Conservation (phyloP, 2,888 invertebrate genomes). For the Reticulitermes lucifugus region DNA sequence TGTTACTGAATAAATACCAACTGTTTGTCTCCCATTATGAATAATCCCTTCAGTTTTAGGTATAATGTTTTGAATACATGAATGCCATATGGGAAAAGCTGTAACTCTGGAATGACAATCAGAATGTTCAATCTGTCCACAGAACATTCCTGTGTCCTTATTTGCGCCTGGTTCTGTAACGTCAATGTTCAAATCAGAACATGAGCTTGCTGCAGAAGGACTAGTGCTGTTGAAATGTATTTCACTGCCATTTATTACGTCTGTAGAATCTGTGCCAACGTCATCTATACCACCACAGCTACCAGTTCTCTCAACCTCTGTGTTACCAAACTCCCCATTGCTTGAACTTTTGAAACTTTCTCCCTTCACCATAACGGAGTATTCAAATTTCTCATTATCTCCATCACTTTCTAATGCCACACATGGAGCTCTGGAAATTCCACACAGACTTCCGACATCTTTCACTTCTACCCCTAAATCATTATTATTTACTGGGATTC, state of each 20-base stretch:
- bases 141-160: background rate
- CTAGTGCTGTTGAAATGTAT: background rate
- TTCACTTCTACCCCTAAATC: background rate
- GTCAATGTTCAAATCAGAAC: slow-evolving; percentile 3
- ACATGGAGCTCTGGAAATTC: background rate
- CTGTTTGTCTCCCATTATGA: background rate
- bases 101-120: background rate
- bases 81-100: background rate
- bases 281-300: slow-evolving; percentile 4
- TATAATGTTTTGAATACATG: slow-evolving; percentile 1
- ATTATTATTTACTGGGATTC: slow-evolving; percentile 10
- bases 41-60: background rate
- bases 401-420: background rate
- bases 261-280: slow-evolving; percentile 13
- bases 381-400: slow-evolving; percentile 1
- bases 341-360: background rate
- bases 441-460: background rate
- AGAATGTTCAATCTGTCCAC: background rate
- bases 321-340: background rate
- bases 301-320: background rate
- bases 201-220: background rate
- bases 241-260: slow-evolving; percentile 25
- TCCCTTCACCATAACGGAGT: slow-evolving; percentile 12
- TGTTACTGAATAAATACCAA: background rate
- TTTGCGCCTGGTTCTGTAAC: background rate